phyloP scores from a whole-genome alignment of 1,140 invertebrate species.

The Lerema accius region DNA sequence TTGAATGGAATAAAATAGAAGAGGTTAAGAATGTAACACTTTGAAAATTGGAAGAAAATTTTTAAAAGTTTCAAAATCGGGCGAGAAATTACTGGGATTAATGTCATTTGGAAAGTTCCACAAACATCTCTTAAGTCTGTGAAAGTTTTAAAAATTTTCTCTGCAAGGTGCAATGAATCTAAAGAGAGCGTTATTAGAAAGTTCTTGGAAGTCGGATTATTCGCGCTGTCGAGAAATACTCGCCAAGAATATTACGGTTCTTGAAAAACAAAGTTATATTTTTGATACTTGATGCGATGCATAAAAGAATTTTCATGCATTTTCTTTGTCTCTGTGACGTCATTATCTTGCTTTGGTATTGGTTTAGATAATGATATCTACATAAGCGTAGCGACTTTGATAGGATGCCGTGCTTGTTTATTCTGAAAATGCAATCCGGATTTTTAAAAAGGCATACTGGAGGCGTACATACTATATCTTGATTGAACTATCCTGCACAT shows the following conservation, averaged over 20 bases:
- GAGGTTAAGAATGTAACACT: neutral
- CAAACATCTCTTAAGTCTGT: constrained; percentile 56
- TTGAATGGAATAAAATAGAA: neutral
- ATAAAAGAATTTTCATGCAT: constrained; percentile 1
- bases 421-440: too few species aligned
- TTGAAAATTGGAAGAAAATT: constrained; percentile 18
- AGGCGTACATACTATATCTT: too few species aligned
- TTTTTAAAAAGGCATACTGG: too few species aligned
- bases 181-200: constrained; percentile 64
- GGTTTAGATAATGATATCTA: too few species aligned
- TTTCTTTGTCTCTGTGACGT: neutral
- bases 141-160: constrained; percentile 56
- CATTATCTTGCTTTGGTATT: neutral
- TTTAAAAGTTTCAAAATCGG: constrained; percentile 45
- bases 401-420: too few species aligned
- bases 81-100: constrained; percentile 54
- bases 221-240: constrained; percentile 45
- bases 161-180: constrained; percentile 67
- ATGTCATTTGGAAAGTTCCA: constrained; percentile 62
- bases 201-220: constrained; percentile 52
- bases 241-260: constrained; percentile 47
- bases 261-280: constrained; percentile 41
- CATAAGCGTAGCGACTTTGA: too few species aligned
- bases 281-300: constrained; percentile 30
- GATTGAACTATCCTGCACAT: too few species aligned